Evolutionary conservation across 1,140 invertebrate genomes (phyloP).

Genomic region (Colletes latitarsis): DNA sequence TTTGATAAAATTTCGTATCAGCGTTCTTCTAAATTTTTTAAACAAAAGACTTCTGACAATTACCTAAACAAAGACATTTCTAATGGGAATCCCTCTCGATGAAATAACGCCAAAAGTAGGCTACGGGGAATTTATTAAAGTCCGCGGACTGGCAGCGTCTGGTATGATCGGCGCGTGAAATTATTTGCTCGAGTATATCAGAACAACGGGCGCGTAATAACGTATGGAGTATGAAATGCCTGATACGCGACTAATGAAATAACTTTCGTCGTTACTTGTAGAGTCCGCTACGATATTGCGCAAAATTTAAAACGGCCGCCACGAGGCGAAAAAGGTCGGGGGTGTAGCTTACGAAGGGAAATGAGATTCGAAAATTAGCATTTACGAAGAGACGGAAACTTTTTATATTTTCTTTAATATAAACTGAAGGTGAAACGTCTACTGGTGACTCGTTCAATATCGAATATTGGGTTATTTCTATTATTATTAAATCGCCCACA

Average conservation of each 20-base stretch:
- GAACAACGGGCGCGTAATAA: slow-evolving; percentile 21
- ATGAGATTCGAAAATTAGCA: background rate
- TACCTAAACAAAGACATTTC: too few species aligned
- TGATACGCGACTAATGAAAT: slow-evolving; percentile 26
- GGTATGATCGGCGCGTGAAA: slow-evolving; percentile 15
- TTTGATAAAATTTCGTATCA: too few species aligned
- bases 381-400: background rate
- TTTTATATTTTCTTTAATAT: background rate
- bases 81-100: too few species aligned
- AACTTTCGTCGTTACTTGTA: slow-evolving; percentile 31
- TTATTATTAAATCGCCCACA: too few species aligned
- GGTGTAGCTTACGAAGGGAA: background rate
- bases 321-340: background rate
- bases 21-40: too few species aligned
- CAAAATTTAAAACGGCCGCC: background rate
- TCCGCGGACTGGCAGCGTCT: background rate
- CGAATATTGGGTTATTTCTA: too few species aligned
- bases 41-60: too few species aligned
- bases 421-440: too few species aligned
- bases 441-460: background rate
- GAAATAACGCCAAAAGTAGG: background rate
- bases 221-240: slow-evolving; percentile 3
- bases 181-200: slow-evolving; percentile 8
- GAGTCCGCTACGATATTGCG: background rate
- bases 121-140: slow-evolving; percentile 13